Conservation (phyloP, 2,113 vertebrate species). For the Charadrius vociferus region DNA sequence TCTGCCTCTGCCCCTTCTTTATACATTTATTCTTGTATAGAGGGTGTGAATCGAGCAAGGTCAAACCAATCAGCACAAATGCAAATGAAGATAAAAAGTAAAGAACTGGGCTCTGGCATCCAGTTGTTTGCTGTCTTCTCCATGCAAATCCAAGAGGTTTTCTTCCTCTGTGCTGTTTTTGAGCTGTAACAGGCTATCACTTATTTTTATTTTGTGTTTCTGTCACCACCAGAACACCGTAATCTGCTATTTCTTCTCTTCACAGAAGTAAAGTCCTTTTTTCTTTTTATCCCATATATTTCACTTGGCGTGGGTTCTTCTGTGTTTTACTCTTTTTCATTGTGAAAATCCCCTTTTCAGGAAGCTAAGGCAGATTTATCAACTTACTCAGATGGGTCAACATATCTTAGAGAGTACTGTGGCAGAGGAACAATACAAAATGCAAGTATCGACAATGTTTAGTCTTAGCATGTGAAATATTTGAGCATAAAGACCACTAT, state of each 20-base stretch:
- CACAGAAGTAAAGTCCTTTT: not conserved
- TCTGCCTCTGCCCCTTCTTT: not conserved
- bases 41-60: not conserved
- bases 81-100: conserved; percentile 25
- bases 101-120: not conserved
- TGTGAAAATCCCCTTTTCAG: not conserved
- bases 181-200: not conserved
- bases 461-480: not conserved
- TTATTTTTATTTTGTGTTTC: not conserved
- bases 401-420: not conserved
- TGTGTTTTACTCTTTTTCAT: not conserved
- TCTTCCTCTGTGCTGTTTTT: not conserved
- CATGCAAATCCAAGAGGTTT: not conserved
- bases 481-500: not conserved
- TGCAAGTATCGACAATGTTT: not conserved
- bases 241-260: not conserved
- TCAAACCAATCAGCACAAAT: conserved; percentile 43
- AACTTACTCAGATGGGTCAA: not conserved
- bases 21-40: not conserved
- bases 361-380: not conserved
- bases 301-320: not conserved
- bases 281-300: not conserved
- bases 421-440: not conserved
- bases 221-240: not conserved
- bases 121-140: not conserved